A percentile compares a stretch with the other conserved stretches of the same genome.
Conservation (phyloP, 1,140 invertebrate genomes). For the Drosophila elegans region DNA sequence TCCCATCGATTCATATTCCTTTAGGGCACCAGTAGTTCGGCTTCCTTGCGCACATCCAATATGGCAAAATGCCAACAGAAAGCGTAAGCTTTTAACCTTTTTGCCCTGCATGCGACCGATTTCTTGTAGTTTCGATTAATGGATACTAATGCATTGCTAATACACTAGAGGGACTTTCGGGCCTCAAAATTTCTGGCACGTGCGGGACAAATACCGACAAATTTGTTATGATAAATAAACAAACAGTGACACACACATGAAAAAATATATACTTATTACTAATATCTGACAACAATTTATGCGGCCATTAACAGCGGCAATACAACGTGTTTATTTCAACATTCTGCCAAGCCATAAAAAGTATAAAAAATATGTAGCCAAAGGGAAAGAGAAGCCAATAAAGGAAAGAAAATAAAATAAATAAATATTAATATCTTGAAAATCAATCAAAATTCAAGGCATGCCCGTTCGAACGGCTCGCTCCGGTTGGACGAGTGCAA, state of each 20-base stretch:
- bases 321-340: conserved; percentile 82
- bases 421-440: conserved; percentile 74
- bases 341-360: conserved; percentile 60
- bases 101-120: conserved; percentile 35
- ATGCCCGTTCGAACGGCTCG: conserved; percentile 39
- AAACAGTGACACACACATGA: conserved; percentile 36
- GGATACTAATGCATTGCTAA: conserved; percentile 62
- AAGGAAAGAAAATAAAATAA: conserved; percentile 45
- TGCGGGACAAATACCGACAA: conserved; percentile 53
- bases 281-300: conserved; percentile 81
- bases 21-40: conserved; percentile 9
- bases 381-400: conserved; percentile 12
- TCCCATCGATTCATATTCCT: conserved; percentile 5
- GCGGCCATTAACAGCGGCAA: conserved; percentile 78
- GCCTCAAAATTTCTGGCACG: conserved; percentile 66
- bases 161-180: conserved; percentile 49
- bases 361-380: conserved; percentile 24
- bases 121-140: conserved; percentile 74
- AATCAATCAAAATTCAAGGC: conserved; percentile 81
- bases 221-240: conserved; percentile 74
- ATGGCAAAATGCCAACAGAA: conserved; percentile 61
- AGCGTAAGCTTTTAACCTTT: conserved; percentile 72
- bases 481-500: conserved; percentile 52
- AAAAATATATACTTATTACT: conserved; percentile 55
- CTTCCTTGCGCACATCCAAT: conserved; percentile 45